Evolutionary conservation across 92 coral and sea anemone genomes (phyloP), one percentile per base, ranked within the genome.

Genomic region (Galaxea fascicularis): DNA sequence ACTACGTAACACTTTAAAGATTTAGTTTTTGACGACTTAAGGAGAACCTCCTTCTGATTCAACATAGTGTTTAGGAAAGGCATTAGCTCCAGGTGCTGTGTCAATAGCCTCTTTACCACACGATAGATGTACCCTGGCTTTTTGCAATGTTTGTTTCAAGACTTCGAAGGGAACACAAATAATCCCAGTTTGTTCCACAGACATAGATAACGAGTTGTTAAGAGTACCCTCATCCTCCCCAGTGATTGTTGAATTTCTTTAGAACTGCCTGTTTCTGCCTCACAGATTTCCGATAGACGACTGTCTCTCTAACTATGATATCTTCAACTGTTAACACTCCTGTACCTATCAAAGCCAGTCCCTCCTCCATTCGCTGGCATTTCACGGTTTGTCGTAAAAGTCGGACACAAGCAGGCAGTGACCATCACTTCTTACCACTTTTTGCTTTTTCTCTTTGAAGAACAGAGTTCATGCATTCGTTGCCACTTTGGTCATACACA

Each of bases 401-500:
- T 59, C 77, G 44, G 1, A 26, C 65, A 24, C 72, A 80, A 66
- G 27, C 65, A 22, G 66, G 77, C 44, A 80, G 54, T 22, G 85
- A 45, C 18, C 54, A 29, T 52, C 28, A 14, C 71, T 72, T 35
- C 21, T 83, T 71, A 8, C 87, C 87, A 39, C 60, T 35, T 73
- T 4, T 73, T 26, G 27, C 72, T 51, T 76, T 72, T 18, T 71
- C 78, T 13, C 67, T 30, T 24, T 60, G 60, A 3, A 71, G 70
- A 29, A 86, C 85, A 16, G 90, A 86, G 18, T 78, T 78, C 80
- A 78, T 86, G 49, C 80, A 86, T 10, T 78, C 73, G 45, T 86
- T 71, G 11, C 84, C 78, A 35, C 78, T 86, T 51, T 86, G 85
- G 63, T 86, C 71, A 21, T 78, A 71, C 3, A 86, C 73, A 49